Conservation (phyloP, 2,797 vertebrate species). For the Tachyglossus aculeatus region DNA sequence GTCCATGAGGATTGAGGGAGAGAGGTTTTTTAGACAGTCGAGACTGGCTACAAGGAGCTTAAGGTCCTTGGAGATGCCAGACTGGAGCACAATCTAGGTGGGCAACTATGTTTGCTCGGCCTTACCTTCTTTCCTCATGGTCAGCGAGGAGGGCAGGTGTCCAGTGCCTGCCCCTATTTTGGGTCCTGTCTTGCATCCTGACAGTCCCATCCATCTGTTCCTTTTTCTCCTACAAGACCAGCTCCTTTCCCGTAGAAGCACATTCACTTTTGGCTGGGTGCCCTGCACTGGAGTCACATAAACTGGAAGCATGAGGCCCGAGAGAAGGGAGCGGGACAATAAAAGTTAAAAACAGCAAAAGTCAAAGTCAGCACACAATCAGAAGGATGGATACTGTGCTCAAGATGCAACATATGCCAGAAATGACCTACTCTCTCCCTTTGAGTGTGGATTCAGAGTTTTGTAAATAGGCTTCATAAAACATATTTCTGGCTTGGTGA, state of each 20-base stretch:
- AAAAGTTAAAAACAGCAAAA: conserved; percentile 20
- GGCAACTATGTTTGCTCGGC: too few relatives aligned
- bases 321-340: conserved; percentile 16
- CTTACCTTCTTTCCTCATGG: too few relatives aligned
- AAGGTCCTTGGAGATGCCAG: too few relatives aligned
- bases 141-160: too few relatives aligned
- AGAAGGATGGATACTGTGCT: conserved; percentile 44
- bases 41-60: too few relatives aligned
- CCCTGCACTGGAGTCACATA: not conserved
- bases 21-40: too few relatives aligned
- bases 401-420: conserved; percentile 28
- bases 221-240: not conserved
- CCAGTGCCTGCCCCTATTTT: too few relatives aligned
- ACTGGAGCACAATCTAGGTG: too few relatives aligned
- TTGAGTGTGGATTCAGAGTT: conserved; percentile 20
- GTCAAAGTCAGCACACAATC: conserved; percentile 14
- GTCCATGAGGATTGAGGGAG: too few relatives aligned
- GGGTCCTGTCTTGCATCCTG: too few relatives aligned
- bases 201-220: too few relatives aligned
- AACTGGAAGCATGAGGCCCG: not conserved
- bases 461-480: conserved; percentile 19
- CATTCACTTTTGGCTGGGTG: not conserved
- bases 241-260: not conserved
- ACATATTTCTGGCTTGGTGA: conserved; percentile 58
- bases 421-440: conserved; percentile 36